Percentiles rank a stretch among this genome's conserved stretches.
These are phyloP conservation scores for Microtus richardsoni DNA, from an alignment of 2,113 vertebrate genomes.

Conservation along the genomic window DNA sequence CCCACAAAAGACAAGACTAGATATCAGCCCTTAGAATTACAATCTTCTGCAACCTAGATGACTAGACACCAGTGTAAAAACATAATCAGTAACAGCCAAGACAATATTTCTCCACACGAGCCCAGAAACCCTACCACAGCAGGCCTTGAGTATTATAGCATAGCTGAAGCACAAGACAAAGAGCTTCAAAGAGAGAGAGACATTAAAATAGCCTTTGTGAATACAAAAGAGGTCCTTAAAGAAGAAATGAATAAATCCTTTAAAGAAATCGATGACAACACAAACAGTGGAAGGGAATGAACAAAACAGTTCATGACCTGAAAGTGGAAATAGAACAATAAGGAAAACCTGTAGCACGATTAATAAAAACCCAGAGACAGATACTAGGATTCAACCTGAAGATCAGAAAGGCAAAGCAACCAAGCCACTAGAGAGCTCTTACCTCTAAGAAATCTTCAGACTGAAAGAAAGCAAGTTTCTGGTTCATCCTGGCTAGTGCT, in stretches of 20 bases:
- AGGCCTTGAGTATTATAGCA: background rate
- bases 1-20: background rate
- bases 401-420: too few relatives aligned
- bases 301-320: background rate
- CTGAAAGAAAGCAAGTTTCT: too few relatives aligned
- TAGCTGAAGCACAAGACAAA: background rate
- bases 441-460: too few relatives aligned
- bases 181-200: background rate
- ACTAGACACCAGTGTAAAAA: background rate
- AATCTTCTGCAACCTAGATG: background rate
- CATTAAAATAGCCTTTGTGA: background rate
- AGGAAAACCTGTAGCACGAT: background rate
- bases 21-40: background rate
- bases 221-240: background rate
- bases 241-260: background rate
- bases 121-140: background rate
- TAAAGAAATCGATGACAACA: background rate
- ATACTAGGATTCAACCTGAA: too few relatives aligned
- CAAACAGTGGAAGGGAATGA: background rate
- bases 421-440: too few relatives aligned
- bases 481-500: too few relatives aligned
- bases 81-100: background rate
- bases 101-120: background rate
- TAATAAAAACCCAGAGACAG: too few relatives aligned
- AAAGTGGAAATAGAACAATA: background rate